Evolutionary conservation across 1,140 invertebrate species (phyloP).

Genomic region (Drosophila pectinifera): DNA sequence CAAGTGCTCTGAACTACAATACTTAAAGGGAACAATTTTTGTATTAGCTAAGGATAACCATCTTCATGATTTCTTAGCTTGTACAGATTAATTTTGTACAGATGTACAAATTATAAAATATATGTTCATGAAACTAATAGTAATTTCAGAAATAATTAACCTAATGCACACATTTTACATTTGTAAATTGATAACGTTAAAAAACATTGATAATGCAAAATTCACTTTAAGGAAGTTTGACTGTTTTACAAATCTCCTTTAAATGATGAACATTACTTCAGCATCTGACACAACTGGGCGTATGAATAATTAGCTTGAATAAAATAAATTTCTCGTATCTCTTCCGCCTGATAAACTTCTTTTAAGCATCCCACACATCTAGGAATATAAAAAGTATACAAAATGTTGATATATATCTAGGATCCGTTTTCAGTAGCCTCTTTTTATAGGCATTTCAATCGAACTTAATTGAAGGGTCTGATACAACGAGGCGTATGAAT

Average conservation of each 20-base stretch:
- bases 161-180: no score
- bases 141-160: no score
- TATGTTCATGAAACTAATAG: no score
- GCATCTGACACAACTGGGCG: neutral
- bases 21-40: no score
- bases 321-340: no score
- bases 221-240: neutral
- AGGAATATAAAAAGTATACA: no score
- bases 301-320: constrained; percentile 9
- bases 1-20: neutral
- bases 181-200: no score
- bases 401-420: neutral
- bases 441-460: neutral
- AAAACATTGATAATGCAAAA: no score
- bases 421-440: neutral
- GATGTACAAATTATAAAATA: no score
- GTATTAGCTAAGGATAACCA: no score
- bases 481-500: constrained; percentile 44
- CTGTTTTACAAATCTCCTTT: neutral
- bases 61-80: no score
- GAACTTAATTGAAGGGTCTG: neutral
- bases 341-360: neutral
- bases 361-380: neutral
- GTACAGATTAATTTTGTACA: no score
- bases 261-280: neutral